A percentile compares a stretch with the other conserved stretches of the same genome.
Evolutionary conservation across 1,140 invertebrate species (phyloP).

Genomic region (Pseudomyrmex gracilis): DNA sequence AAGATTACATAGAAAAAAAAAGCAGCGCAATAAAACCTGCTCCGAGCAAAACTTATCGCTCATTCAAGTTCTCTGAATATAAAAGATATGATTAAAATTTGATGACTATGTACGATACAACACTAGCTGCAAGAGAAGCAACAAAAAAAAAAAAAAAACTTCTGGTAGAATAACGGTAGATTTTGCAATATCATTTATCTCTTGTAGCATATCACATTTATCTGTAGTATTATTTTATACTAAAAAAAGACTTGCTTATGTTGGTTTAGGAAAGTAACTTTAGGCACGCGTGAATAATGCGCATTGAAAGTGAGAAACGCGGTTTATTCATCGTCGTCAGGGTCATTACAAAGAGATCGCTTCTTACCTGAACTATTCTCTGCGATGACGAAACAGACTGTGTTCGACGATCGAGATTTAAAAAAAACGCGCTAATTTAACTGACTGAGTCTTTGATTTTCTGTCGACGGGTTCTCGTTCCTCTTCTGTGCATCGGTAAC

Average conservation of each 20-base stretch:
- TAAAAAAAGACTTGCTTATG: background rate
- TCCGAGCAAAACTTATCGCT: too few species aligned
- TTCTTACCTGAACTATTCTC: conserved; percentile 66
- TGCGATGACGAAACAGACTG: background rate
- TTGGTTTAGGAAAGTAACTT: too few species aligned
- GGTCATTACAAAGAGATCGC: background rate
- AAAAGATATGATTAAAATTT: too few species aligned
- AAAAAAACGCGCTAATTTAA: conserved; percentile 42
- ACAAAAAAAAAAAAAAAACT: too few species aligned
- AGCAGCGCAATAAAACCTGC: too few species aligned
- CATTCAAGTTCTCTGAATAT: too few species aligned
- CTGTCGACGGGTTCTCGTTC: conserved; percentile 43
- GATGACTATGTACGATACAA: too few species aligned
- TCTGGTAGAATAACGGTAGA: too few species aligned
- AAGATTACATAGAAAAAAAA: too few species aligned
- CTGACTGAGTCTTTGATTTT: conserved; percentile 30
- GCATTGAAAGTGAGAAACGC: background rate
- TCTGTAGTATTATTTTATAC: background rate
- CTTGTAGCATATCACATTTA: too few species aligned
- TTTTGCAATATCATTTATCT: background rate
- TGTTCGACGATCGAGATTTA: conserved; percentile 12
- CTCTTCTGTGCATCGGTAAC: conserved; percentile 63
- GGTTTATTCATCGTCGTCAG: conserved; percentile 13
- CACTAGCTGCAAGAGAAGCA: too few species aligned
- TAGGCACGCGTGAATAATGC: background rate